phyloP scores from a whole-genome alignment of 2,797 vertebrate species.

The Phataginus tetradactyla region DNA sequence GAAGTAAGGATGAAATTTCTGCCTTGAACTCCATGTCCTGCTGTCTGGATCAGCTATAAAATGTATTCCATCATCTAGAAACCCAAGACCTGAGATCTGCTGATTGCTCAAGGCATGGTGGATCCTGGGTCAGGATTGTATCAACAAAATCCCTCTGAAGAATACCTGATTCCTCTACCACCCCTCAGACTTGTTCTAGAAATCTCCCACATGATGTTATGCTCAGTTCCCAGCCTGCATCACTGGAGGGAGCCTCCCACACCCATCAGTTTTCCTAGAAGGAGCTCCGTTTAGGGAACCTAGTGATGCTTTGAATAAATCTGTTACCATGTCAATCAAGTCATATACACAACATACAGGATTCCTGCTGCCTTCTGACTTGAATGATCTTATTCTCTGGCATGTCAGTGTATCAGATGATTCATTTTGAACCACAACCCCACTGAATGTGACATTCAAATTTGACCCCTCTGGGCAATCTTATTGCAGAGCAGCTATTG shows the following conservation, averaged over 20 bases:
- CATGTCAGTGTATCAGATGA: not conserved
- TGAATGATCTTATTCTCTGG: not conserved
- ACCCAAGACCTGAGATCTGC: not conserved
- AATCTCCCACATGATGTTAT: not conserved
- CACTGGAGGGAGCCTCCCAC: not conserved
- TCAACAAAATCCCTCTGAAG: not conserved
- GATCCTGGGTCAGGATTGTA: not conserved
- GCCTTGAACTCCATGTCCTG: not conserved
- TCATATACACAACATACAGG: not conserved
- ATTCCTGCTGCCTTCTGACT: not conserved
- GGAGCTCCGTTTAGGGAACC: not conserved
- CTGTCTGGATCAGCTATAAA: not conserved
- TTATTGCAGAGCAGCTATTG: not conserved
- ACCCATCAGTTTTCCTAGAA: not conserved
- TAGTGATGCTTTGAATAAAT: not conserved
- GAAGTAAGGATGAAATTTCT: not conserved
- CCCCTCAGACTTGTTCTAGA: not conserved
- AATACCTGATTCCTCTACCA: not conserved
- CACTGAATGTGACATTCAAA: not conserved
- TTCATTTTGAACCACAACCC: not conserved
- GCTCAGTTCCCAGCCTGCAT: not conserved
- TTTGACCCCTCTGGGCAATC: not conserved
- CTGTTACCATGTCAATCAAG: not conserved
- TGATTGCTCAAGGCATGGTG: fast-evolving
- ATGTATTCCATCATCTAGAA: not conserved